These are phyloP conservation scores for Schizopygopsis malacanthus DNA, from an alignment of 2,797 vertebrate genomes.

Conservation along the genomic window DNA sequence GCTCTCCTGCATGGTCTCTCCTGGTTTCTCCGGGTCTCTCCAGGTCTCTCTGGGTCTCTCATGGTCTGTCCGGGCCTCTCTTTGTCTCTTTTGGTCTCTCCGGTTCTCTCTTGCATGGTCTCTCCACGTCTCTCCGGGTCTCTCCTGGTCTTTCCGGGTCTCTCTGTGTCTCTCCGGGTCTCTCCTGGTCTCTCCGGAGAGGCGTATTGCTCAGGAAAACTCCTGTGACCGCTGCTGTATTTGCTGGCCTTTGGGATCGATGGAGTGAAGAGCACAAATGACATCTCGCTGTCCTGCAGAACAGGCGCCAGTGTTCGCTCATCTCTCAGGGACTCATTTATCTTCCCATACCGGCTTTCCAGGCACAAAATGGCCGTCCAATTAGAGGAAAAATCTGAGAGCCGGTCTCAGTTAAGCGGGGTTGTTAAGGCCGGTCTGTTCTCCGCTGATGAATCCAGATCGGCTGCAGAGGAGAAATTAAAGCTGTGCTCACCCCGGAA, in stretches of 20 bases:
- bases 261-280: not conserved
- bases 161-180: no score
- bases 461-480: not conserved
- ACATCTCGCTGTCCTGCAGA: not conserved
- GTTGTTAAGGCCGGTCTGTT: not conserved
- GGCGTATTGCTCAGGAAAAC: not conserved
- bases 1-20: no score
- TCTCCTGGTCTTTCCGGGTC: no score
- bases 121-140: no score
- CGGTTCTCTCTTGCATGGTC: no score
- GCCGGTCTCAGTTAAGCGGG: not conserved
- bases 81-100: no score
- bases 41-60: no score
- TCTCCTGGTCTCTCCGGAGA: not conserved
- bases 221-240: not conserved
- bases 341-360: not conserved
- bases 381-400: not conserved
- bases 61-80: no score
- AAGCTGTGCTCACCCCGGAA: not conserved
- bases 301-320: not conserved
- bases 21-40: no score
- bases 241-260: not conserved
- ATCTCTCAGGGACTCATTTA: not conserved
- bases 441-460: not conserved
- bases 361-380: not conserved